Conservation (phyloP, 2,113 vertebrate species). For the Myrmophylax atrothorax region DNA sequence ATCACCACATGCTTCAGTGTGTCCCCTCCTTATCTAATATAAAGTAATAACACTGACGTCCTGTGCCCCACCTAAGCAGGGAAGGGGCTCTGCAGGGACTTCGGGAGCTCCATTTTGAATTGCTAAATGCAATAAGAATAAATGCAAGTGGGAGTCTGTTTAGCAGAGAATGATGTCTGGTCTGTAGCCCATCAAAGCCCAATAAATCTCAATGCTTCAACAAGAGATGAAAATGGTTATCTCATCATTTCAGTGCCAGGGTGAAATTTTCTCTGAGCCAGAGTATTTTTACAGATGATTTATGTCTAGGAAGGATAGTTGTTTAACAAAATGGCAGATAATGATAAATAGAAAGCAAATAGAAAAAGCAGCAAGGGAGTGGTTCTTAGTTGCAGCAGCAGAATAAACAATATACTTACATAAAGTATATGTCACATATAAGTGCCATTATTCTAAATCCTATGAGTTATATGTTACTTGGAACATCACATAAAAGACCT, state of each 20-base stretch:
- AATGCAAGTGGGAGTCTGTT: constrained; percentile 91
- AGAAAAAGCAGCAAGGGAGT: constrained; percentile 76
- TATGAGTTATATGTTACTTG: constrained; percentile 42
- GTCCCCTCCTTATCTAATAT: constrained; percentile 93
- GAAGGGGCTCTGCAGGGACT: constrained; percentile 73
- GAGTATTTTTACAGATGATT: constrained; percentile 85
- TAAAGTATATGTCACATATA: constrained; percentile 69
- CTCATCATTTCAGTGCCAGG: constrained; percentile 87
- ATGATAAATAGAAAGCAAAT: constrained; percentile 81
- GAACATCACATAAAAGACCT: constrained; percentile 46
- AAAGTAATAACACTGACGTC: constrained; percentile 86
- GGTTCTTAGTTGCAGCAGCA: constrained; percentile 64
- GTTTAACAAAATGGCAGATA: constrained; percentile 82
- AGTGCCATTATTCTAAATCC: constrained; percentile 68
- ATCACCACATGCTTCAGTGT: constrained; percentile 80
- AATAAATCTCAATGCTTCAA: constrained; percentile 95
- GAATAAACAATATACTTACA: constrained; percentile 77
- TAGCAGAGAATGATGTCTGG: constrained; percentile 89
- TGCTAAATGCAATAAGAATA: constrained; percentile 91
- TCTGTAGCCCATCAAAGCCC: constrained; percentile 89
- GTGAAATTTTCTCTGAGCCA: constrained; percentile 77
- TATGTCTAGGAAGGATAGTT: constrained; percentile 79
- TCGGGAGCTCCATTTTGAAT: constrained; percentile 72
- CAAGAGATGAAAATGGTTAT: constrained; percentile 90
- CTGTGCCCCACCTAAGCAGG: constrained; percentile 76